Conservation (phyloP, 2,888 invertebrate genomes). For the Opisthograptis luteolata region DNA sequence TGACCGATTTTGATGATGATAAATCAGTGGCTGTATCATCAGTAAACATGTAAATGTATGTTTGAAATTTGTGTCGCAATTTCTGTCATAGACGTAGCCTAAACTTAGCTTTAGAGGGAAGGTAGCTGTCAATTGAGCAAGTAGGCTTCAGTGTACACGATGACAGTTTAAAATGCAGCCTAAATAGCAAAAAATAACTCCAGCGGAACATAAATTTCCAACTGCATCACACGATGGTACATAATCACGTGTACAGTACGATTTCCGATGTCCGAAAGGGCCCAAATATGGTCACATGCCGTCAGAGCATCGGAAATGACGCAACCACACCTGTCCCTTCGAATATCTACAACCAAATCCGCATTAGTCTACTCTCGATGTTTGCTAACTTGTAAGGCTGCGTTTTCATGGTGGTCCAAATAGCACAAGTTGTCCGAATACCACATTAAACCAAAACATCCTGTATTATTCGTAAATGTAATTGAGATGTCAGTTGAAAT, state of each 20-base stretch:
- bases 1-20: too few species aligned
- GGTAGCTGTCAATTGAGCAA: too few species aligned
- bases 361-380: constrained; percentile 48
- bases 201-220: not conserved
- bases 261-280: constrained; percentile 16
- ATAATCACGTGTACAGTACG: not conserved
- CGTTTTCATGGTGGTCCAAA: constrained; percentile 13
- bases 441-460: constrained; percentile 7
- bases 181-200: too few species aligned
- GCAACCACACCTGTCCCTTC: constrained; percentile 41
- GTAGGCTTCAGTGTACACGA: too few species aligned
- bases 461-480: not conserved
- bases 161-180: too few species aligned
- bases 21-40: too few species aligned
- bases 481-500: not conserved
- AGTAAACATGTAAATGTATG: too few species aligned
- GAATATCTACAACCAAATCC: constrained; percentile 23
- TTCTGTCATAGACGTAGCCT: too few species aligned
- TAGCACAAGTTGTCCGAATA: not conserved
- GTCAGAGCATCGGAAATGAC: constrained; percentile 52
- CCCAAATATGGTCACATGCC: constrained; percentile 20
- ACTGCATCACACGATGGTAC: not conserved
- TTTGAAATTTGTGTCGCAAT: too few species aligned
- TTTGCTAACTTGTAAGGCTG: constrained; percentile 47
- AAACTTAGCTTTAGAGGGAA: too few species aligned